These are phyloP conservation scores for Octodonta nipae DNA, from an alignment of 2,888 invertebrate species.

Conservation along the genomic window DNA sequence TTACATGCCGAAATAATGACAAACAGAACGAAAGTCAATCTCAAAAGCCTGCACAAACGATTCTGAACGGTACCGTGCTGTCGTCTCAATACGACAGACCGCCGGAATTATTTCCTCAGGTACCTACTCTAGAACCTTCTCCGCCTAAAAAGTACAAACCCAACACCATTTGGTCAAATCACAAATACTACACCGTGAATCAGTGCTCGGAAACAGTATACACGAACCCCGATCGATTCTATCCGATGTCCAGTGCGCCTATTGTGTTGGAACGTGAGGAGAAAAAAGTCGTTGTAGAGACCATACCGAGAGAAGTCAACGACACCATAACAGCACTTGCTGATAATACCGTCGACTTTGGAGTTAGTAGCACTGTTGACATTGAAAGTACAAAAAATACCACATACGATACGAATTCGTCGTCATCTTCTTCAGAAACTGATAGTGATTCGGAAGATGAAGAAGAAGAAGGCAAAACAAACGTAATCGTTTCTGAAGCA, in stretches of 20 bases:
- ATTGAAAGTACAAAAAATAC: background rate
- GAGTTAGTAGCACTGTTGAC: background rate
- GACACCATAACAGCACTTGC: constrained; percentile 7
- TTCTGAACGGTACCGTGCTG: too few species aligned
- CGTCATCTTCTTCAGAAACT: background rate
- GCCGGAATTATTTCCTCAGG: too few species aligned
- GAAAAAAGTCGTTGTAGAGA: constrained; percentile 13
- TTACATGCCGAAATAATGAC: too few species aligned
- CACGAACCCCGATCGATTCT: constrained; percentile 27
- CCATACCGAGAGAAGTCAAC: constrained; percentile 7
- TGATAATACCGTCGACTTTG: constrained; percentile 1
- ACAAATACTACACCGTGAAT: constrained; percentile 30
- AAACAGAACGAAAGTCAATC: too few species aligned
- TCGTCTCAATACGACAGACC: too few species aligned
- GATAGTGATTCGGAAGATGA: background rate
- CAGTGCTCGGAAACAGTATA: constrained; percentile 22
- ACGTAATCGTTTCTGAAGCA: background rate
- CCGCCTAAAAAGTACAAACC: constrained; percentile 16
- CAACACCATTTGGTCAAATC: constrained; percentile 20
- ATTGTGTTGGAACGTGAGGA: constrained; percentile 19
- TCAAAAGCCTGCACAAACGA: too few species aligned
- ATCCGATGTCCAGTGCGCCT: constrained; percentile 28
- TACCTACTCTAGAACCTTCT: too few species aligned
- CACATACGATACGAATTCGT: background rate
- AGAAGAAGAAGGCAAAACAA: background rate